Percentiles rank a stretch among this genome's conserved stretches.
Evolutionary conservation across 2,888 invertebrate genomes (phyloP).

Genomic region (Andrena bicolor): DNA sequence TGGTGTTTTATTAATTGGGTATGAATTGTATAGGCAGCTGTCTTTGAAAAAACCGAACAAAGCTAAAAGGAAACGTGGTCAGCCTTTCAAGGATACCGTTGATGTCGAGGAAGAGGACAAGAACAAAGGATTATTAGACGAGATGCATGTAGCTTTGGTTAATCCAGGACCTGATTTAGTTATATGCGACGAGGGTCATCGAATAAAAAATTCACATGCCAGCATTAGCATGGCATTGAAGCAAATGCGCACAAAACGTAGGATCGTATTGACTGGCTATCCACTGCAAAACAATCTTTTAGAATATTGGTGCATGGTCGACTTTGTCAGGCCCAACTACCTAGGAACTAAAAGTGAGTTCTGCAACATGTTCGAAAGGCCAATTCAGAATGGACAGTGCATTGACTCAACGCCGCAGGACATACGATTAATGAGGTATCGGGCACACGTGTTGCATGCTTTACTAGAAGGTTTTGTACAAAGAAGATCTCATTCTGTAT

Average conservation of each 20-base stretch:
- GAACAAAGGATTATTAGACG: slow-evolving; percentile 92
- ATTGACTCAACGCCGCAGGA: slow-evolving; percentile 98
- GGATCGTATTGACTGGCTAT: slow-evolving; percentile 98
- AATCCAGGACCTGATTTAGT: slow-evolving; percentile 97
- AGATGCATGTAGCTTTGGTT: slow-evolving; percentile 93
- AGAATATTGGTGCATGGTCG: slow-evolving; percentile 99
- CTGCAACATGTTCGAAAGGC: slow-evolving; percentile 99
- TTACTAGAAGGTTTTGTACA: slow-evolving; percentile 98
- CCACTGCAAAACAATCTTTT: slow-evolving; percentile 98
- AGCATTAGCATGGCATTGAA: slow-evolving; percentile 98
- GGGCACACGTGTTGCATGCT: slow-evolving; percentile 98
- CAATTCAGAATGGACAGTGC: slow-evolving; percentile 99
- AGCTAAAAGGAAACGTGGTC: slow-evolving; percentile 86
- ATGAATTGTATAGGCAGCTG: slow-evolving; percentile 97
- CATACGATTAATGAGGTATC: slow-evolving; percentile 96
- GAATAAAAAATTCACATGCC: slow-evolving; percentile 99
- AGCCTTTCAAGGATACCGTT: slow-evolving; percentile 86
- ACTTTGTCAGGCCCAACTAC: slow-evolving; percentile 99
- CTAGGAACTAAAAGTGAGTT: slow-evolving; percentile 98
- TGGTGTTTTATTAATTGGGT: slow-evolving; percentile 98
- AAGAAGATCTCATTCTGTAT: slow-evolving; percentile 95
- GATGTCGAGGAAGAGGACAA: slow-evolving; percentile 87
- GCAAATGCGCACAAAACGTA: slow-evolving; percentile 96
- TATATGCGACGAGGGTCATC: slow-evolving; percentile 98
- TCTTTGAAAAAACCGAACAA: slow-evolving; percentile 91